Evolutionary conservation across 2,113 vertebrate genomes (phyloP), one percentile per base, ranked within the genome.

Genomic region (Meriones unguiculatus): DNA sequence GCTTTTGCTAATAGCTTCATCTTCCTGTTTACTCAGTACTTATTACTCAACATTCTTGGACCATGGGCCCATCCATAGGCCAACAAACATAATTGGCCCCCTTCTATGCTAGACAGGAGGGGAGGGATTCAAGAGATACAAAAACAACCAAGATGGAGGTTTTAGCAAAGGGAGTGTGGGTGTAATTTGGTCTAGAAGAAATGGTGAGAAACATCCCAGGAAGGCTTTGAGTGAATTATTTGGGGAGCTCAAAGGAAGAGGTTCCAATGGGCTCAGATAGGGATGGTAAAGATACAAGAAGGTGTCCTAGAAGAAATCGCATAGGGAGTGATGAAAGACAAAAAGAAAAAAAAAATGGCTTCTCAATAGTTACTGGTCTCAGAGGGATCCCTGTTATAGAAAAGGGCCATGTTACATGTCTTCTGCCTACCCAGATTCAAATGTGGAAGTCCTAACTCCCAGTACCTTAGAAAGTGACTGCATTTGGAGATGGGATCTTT

Each of bases 1-100:
- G 73, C 65, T 73, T 76, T 64, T 93, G 54, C 84, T 82, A 87
- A 93, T 38, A 75, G 59, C 76, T 30, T n/a, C 72, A 8, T 89
- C 93, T 95, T 96, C 93, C 93, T 96, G 95, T 87, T 95, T 93
- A 89, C 35, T 67, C 67, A 76, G 73, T 30, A 32, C 64, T 80
- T 67, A 67, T 87, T 85, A 92, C 89, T 59, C 93, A 96, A 88
- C 75, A 50, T 81, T 64, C 94, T 93, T 81, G 87, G 93, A 89
- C 32, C 2, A 25, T 30, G 18, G 24, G 25, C 32, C 91, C 87
- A 70, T 69, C 64, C 35, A 50, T 64, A 91, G 52, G 86, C 75
- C 93, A 94, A 67, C 62, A 93, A 70, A 87, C 41, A 59, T 73
- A 69, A 92, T 1, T 0, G 4, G 85, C 25, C 69, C 62, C 1